Percentiles rank a stretch among this genome's conserved stretches.
Evolutionary conservation across 2,888 invertebrate genomes (phyloP).

Genomic region (Athalia cordata): DNA sequence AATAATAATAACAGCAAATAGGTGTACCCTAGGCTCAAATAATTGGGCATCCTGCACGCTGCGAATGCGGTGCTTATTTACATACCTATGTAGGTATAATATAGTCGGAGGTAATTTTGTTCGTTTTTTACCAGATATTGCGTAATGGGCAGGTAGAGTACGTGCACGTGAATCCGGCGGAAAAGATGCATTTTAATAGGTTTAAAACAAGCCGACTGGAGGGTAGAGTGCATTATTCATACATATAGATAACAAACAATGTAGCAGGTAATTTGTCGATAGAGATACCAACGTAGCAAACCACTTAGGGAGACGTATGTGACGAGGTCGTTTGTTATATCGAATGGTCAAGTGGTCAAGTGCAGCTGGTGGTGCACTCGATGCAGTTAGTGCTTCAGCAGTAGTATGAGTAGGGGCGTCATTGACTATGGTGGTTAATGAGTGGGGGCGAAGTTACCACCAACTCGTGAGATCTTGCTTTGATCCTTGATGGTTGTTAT

Average conservation of each 20-base stretch:
- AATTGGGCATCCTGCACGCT: too few species aligned
- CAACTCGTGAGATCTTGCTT: constrained; percentile 20
- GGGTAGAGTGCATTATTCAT: too few species aligned
- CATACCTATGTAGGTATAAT: too few species aligned
- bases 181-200: too few species aligned
- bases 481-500: constrained; percentile 31
- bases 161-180: too few species aligned
- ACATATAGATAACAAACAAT: not conserved
- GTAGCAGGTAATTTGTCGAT: constrained; percentile 3
- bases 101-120: too few species aligned
- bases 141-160: too few species aligned
- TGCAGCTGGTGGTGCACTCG: constrained; percentile 17
- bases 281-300: constrained; percentile 8
- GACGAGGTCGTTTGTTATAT: constrained; percentile 28
- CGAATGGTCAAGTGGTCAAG: constrained; percentile 30
- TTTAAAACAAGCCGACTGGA: too few species aligned
- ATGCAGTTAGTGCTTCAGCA: not conserved
- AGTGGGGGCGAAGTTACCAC: not conserved
- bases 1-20: too few species aligned
- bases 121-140: too few species aligned
- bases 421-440: not conserved
- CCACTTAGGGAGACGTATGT: constrained; percentile 3
- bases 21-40: too few species aligned
- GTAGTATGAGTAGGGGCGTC: not conserved
- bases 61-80: too few species aligned